Conservation (phyloP, 2,113 vertebrate species). For the Bungarus multicinctus region DNA sequence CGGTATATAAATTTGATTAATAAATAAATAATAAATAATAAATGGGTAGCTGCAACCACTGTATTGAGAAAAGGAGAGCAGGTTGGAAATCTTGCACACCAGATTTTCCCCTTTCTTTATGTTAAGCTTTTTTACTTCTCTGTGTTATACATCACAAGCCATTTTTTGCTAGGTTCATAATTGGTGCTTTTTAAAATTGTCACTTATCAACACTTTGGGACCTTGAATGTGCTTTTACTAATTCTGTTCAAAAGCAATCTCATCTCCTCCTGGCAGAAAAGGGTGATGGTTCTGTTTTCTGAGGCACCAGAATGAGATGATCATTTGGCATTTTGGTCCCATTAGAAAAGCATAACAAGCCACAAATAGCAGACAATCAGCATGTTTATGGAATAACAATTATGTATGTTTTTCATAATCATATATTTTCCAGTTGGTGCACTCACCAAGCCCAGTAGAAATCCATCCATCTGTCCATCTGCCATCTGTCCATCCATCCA, state of each 20-base stretch:
- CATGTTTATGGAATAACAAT: background rate
- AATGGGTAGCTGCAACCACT: background rate
- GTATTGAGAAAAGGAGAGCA: background rate
- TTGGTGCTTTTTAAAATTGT: slow-evolving; percentile 66
- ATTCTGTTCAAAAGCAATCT: slow-evolving; percentile 60
- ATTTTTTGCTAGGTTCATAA: slow-evolving; percentile 53
- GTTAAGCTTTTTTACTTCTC: slow-evolving; percentile 44
- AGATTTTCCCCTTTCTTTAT: slow-evolving; percentile 24
- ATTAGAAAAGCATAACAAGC: background rate
- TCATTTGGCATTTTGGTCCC: background rate
- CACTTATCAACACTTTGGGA: slow-evolving; percentile 62
- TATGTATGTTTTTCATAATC: background rate
- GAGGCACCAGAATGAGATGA: background rate
- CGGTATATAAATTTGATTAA: too few species aligned
- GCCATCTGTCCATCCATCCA: background rate
- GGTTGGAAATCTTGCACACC: slow-evolving; percentile 25
- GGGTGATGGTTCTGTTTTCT: background rate
- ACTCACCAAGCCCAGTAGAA: background rate
- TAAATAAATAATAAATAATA: too few species aligned
- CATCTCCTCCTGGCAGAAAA: background rate
- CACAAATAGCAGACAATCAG: background rate
- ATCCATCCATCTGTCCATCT: background rate
- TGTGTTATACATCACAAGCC: slow-evolving; percentile 52
- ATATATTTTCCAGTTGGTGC: background rate
- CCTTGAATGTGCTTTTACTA: slow-evolving; percentile 65